These are phyloP conservation scores for Falco naumanni DNA, from an alignment of 2,797 vertebrate genomes.

Conservation along the genomic window DNA sequence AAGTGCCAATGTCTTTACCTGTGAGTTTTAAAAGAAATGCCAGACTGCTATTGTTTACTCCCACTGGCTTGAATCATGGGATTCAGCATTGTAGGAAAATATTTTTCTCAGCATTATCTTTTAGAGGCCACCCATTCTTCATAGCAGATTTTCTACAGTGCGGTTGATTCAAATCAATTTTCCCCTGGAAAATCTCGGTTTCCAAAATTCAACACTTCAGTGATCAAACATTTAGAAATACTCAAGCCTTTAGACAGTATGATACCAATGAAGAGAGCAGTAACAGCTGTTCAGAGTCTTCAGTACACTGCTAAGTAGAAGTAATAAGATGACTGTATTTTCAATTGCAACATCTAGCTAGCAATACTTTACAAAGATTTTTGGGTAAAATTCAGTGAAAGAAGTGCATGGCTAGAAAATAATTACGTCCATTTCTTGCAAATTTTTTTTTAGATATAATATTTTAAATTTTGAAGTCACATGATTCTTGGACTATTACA, in stretches of 20 bases:
- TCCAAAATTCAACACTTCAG: background rate
- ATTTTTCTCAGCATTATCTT: background rate
- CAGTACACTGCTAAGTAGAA: background rate
- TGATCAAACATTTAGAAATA: background rate
- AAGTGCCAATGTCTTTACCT: background rate
- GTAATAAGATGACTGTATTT: background rate
- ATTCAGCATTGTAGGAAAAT: background rate
- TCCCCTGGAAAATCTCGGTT: background rate
- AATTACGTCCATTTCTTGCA: background rate
- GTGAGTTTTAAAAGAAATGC: background rate
- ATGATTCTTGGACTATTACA: background rate
- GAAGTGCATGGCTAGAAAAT: background rate
- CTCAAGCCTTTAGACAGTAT: background rate
- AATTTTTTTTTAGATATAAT: background rate
- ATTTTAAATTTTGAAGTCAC: background rate
- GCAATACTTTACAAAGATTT: background rate
- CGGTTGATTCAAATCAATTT: constrained; percentile 2
- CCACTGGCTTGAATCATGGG: background rate
- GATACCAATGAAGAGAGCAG: background rate
- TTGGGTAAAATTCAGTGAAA: background rate
- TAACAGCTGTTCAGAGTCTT: background rate
- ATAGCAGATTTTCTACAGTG: background rate
- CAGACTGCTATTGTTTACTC: background rate
- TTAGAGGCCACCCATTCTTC: background rate
- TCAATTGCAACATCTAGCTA: background rate